Base-by-base conservation (phyloP, 2,113 vertebrate genomes). In the Paradisaea rubra region DNA sequence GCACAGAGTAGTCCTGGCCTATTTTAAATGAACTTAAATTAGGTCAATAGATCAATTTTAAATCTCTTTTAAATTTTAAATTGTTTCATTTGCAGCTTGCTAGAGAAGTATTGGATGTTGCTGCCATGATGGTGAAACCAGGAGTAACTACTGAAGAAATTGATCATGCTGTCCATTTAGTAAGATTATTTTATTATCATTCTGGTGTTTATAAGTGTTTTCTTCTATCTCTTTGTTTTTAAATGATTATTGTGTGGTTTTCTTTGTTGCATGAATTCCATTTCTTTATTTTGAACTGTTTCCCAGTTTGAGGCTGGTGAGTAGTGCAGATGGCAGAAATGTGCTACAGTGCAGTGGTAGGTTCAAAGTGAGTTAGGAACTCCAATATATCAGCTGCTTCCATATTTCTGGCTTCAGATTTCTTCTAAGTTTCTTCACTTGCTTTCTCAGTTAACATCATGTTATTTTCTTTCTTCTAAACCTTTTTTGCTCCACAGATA, bases 61-160 rank as follows among this genome's bases (percentile, higher is more conserved):
- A 69, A 42, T 82, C 9, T 35, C 0, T 39, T 53, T 74, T 39
- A 33, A 63, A 31, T 57, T 66, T 56, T 21, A 11, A 82, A 69
- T 61, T 68, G 24, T 37, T 95, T 76, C 2, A 37, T 93, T 97
- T 94, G n/a, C 97, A 99, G 99, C 98, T 99, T 96, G 99, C 99
- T 60, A 97, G 99, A 95, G 99, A 99, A 98, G 99, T 99, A 30
- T 92, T 99, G 93, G 99, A 99, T 94, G 98, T 99, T 54, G 99
- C 99, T 79, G 98, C 99, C 54, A 93, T 98, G 97, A 99, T 99
- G 99, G 98, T 99, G 89, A 99, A 99, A 95, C 95, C 98, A 31
- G 99, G 99, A 39, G 97, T 99, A 64, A 99, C 99, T 81, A 99
- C 99, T 78, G 99, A 99, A 97, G 99, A 99, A 97, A 99, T 99